These are phyloP conservation scores for Stomatorhinus walkeri DNA, from an alignment of 2,797 vertebrate genomes.

Conservation along the genomic window DNA sequence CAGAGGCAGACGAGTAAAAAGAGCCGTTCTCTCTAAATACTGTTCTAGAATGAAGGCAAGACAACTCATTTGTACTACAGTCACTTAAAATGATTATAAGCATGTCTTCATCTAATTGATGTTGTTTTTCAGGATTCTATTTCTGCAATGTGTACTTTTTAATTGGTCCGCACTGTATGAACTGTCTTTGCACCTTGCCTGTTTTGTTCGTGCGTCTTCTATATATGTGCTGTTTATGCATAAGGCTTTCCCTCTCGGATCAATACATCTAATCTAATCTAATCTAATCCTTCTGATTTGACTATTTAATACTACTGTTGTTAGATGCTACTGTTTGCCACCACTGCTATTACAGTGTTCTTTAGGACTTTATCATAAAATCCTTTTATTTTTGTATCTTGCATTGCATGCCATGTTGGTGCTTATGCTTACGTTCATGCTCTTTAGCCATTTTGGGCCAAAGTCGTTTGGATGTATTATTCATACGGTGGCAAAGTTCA, in stretches of 20 bases:
- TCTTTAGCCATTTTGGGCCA: not conserved
- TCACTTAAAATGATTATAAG: not conserved
- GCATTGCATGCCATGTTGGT: not conserved
- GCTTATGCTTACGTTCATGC: not conserved
- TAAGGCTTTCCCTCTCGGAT: not conserved
- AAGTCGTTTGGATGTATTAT: not conserved
- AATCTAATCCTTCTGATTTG: constrained; percentile 3
- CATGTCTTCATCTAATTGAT: not conserved
- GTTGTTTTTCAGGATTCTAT: not conserved
- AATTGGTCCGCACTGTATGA: not conserved
- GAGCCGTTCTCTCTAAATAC: not conserved
- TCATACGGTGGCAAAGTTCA: not conserved
- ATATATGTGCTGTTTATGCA: not conserved
- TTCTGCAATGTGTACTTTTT: not conserved
- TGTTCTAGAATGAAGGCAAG: not conserved
- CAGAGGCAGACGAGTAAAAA: not conserved
- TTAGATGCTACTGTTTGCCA: not conserved
- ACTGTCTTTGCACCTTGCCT: not conserved
- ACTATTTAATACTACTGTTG: not conserved
- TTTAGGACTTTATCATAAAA: not conserved
- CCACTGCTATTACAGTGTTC: not conserved
- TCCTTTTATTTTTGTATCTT: not conserved
- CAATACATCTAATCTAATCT: not conserved
- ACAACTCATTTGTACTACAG: not conserved
- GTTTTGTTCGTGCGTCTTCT: not conserved